Base-by-base conservation (phyloP, 2,113 vertebrate genomes). In the Aphelocoma coerulescens region DNA sequence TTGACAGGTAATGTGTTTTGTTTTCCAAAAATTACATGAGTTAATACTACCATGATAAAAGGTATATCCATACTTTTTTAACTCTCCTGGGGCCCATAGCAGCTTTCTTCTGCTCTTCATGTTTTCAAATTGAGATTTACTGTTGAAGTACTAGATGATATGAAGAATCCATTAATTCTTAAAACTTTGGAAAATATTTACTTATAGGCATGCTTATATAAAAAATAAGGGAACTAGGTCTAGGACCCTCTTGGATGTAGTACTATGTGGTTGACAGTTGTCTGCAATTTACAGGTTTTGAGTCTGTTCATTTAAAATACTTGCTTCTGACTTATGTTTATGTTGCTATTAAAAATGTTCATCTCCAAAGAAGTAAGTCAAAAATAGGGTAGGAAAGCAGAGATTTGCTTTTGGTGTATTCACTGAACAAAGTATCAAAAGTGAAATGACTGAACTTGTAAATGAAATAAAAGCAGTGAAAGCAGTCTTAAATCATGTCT, bases 151-250 rank as follows among this genome's bases (percentile, higher is more conserved):
- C 5, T 58, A 62, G 24, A 28, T 66, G 32, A 30, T 75, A 44
- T 2, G 35, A 81, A 66, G 8, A 39, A 51, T 71, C 13, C 5
- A 28, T 67, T 80, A 33, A 33, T 76, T 63, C 30, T 68, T 54
- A 80, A 16, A 49, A 39, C 39, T 59, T 49, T 9, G 5, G 28
- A 19, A 57, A 41, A 58, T 21, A 7, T 19, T 58, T n/a, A 24
- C 22, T 62, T 85, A 66, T 0, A 48, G 6, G 3, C 22, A 27
- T 1, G 6, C 1, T 1, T 18, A 4, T 13, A 10, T 44, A 17
- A 59, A 32, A 77, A 48, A 24, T 27, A 11, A 48, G 30, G 33
- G 18, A 92, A 24, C 19, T 59, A 30, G 3, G 6, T 59, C 26
- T 48, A 46, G 23, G 9, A 33, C 30, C 32, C 9, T 59, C 22